Conservation (phyloP, 37 sponge, comb jelly and placozoan species). For the Corticium candelabrum region DNA sequence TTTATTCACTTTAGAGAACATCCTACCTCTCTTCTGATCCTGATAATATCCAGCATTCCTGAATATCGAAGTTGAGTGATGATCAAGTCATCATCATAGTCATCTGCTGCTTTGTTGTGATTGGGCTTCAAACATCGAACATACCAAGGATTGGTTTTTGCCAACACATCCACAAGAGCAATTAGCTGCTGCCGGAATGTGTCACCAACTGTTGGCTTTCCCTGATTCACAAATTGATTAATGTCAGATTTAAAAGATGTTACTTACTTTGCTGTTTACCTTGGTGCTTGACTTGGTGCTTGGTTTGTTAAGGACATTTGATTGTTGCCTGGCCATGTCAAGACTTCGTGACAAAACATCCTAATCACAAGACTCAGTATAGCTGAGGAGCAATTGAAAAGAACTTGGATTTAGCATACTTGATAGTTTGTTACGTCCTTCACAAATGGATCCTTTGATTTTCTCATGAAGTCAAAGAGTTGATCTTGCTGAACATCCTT, state of each 20-base stretch:
- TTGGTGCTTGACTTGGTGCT: too few relatives aligned
- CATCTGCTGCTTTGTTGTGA: constrained; percentile 23
- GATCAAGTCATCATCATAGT: constrained; percentile 79
- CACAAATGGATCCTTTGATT: constrained; percentile 49
- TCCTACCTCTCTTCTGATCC: constrained; percentile 77
- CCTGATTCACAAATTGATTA: constrained; percentile 17
- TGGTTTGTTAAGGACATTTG: background rate
- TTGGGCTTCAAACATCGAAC: constrained; percentile 91
- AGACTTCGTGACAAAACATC: background rate
- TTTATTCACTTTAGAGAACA: too few relatives aligned
- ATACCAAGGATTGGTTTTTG: constrained; percentile 88
- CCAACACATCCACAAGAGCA: constrained; percentile 77
- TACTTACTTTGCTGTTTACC: too few relatives aligned
- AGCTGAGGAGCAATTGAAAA: too few relatives aligned
- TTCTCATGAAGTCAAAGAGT: constrained; percentile 74
- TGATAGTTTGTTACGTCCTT: constrained; percentile 56
- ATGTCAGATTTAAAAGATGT: too few relatives aligned
- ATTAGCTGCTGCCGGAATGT: constrained; percentile 85
- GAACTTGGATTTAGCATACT: constrained; percentile 29
- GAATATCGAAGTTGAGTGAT: constrained; percentile 85
- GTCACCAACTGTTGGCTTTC: constrained; percentile 82
- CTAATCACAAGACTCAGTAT: background rate
- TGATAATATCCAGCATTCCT: constrained; percentile 85
- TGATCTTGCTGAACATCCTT: constrained; percentile 88
- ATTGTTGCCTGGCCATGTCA: constrained; percentile 1